Evolutionary conservation across 2,113 vertebrate species (phyloP), one percentile per base, ranked within the genome.

Genomic region (Apaloderma vittatum): DNA sequence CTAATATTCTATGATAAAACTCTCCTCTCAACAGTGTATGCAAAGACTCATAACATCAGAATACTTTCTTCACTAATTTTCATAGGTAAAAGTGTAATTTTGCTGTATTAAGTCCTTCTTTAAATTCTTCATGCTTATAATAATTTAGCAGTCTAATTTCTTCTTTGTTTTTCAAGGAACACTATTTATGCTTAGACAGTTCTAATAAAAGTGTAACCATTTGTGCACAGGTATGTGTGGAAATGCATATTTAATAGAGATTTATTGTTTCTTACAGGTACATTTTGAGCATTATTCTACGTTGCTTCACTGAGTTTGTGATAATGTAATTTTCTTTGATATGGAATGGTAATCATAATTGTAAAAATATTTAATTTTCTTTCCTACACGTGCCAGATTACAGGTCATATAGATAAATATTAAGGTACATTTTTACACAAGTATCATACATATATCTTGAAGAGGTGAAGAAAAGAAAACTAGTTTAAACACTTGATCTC

Each of bases 141-240:
- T 17, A 68, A 63, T 72, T 81, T 57, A 72, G 12, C 16, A 67
- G 15, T 61, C 30, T 49, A 32, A 55, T 48, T 40, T 71, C 12
- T 36, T 45, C 6, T 77, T 37, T 46, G 3, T 29, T 67, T 88
- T 73, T 55, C 54, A 48, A 61, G 24, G 5, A 78, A 34, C 34
- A n/a, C 12, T 34, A 61, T 73, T 67, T n/a, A 27, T 21, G 14
- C 27, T 68, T 85, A 74, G 12, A 67, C 12, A 61, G 8, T 45
- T 63, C 36, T 37, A 58, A 70, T 40, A 36, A 22, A 89, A 55
- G 27, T 36, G 15, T 48, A 63, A 36, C 19, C 2, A 49, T 54
- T 59, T 86, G 8, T 43, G 13, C 0, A 0, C 45, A 81, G 12
- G 18, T 18, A 67, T 1, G 0, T 65, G 22, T 70, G 30, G 12